Percentiles rank a stretch among this genome's conserved stretches.
These are phyloP conservation scores for Drosophila quadrilineata DNA, from an alignment of 1,140 invertebrate genomes.

Conservation along the genomic window DNA sequence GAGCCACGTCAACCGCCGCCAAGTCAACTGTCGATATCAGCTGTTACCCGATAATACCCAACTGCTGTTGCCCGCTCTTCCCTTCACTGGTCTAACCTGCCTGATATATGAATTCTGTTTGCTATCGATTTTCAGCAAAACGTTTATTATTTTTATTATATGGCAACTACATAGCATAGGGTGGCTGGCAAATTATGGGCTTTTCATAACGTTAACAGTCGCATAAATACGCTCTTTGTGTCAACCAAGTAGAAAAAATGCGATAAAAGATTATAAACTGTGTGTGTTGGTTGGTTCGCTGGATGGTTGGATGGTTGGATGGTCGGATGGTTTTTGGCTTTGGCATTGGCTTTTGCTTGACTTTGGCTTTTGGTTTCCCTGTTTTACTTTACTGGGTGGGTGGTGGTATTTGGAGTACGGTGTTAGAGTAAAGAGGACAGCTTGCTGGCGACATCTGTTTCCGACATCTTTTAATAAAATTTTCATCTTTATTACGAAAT, in stretches of 20 bases:
- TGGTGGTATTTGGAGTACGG: no score
- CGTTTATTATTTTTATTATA: conserved; percentile 80
- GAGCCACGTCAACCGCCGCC: conserved; percentile 39
- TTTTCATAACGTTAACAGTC: conserved; percentile 81
- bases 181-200: conserved; percentile 79
- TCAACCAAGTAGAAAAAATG: conserved; percentile 81
- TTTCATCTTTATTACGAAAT: conserved; percentile 82
- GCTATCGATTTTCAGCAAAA: conserved; percentile 79
- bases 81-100: background rate
- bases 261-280: conserved; percentile 81
- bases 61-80: background rate
- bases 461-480: conserved; percentile 82
- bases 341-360: conserved; percentile 3
- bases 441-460: conserved; percentile 76
- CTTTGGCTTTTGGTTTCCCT: conserved; percentile 1
- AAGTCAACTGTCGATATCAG: conserved; percentile 79
- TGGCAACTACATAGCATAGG: conserved; percentile 36
- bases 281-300: conserved; percentile 56
- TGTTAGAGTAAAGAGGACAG: conserved; percentile 6
- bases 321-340: background rate
- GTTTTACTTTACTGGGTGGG: no score
- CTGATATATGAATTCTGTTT: conserved; percentile 80
- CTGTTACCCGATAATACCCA: conserved; percentile 50
- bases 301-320: background rate
- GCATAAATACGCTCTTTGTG: conserved; percentile 80